Evolutionary conservation across 2,888 invertebrate genomes (phyloP).

Genomic region (Eristalis tenax): DNA sequence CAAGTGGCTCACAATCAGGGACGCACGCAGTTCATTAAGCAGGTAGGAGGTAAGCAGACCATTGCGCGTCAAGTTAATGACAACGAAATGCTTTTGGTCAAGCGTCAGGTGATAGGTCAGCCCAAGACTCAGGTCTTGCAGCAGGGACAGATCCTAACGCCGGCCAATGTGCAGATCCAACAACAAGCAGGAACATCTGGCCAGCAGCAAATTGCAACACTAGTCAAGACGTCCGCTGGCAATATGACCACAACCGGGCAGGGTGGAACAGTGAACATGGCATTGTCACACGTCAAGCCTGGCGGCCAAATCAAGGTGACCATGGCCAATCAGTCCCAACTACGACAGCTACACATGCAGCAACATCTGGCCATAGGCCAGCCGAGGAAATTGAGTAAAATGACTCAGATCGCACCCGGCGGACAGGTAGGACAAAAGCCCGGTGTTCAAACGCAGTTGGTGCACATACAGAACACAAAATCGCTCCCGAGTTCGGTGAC

Average conservation of each 20-base stretch:
- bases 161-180: conserved; percentile 81
- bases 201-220: conserved; percentile 79
- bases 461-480: conserved; percentile 85
- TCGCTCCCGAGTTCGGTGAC: conserved; percentile 84
- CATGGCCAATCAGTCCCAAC: conserved; percentile 85
- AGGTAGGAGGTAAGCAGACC: conserved; percentile 81
- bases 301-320: conserved; percentile 82
- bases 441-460: conserved; percentile 86
- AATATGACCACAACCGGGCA: conserved; percentile 73
- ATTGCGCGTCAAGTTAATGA: conserved; percentile 83
- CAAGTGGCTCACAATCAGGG: conserved; percentile 82
- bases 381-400: conserved; percentile 85
- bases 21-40: conserved; percentile 80
- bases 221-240: conserved; percentile 81
- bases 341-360: conserved; percentile 85
- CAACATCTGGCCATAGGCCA: conserved; percentile 83
- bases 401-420: conserved; percentile 82
- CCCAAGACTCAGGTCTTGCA: conserved; percentile 82
- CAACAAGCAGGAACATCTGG: conserved; percentile 76
- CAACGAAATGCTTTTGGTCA: conserved; percentile 84
- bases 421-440: conserved; percentile 71
- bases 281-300: conserved; percentile 80
- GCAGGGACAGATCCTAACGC: conserved; percentile 84
- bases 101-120: conserved; percentile 82
- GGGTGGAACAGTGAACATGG: conserved; percentile 79